A percentile compares a stretch with the other conserved stretches of the same genome.
These are phyloP conservation scores for Schizaphis graminum DNA, from an alignment of 2,888 invertebrate species.

Conservation along the genomic window DNA sequence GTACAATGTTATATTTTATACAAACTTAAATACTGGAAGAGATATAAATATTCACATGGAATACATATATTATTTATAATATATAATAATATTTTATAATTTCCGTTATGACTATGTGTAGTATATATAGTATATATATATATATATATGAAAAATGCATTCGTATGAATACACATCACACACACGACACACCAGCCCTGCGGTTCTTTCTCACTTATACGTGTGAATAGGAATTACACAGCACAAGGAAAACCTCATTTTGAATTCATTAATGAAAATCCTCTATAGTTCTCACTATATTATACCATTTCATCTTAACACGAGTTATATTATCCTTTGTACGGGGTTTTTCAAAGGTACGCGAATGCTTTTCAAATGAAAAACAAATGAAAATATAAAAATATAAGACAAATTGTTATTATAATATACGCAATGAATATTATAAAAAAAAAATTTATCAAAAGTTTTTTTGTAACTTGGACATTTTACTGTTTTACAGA, in stretches of 20 bases:
- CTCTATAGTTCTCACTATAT: not conserved
- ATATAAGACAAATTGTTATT: conserved; percentile 19
- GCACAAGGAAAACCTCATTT: conserved; percentile 36
- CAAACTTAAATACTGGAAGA: not conserved
- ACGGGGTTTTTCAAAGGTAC: not conserved
- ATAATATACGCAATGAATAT: not conserved
- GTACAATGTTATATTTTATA: not conserved
- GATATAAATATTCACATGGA: not conserved
- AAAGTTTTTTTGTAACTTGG: not conserved
- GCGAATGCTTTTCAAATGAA: not conserved
- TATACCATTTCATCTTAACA: conserved; percentile 40
- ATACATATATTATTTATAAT: not conserved
- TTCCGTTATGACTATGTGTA: not conserved
- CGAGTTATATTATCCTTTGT: conserved; percentile 31
- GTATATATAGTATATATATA: not conserved
- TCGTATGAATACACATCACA: not conserved
- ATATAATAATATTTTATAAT: not conserved
- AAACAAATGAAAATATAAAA: conserved; percentile 36
- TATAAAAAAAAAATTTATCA: not conserved
- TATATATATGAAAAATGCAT: not conserved
- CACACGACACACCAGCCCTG: not conserved
- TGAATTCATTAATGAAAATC: conserved; percentile 55
- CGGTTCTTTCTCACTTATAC: not conserved
- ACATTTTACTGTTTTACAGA: not conserved
- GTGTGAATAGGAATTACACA: conserved; percentile 21